These are phyloP conservation scores for Eucera pruinosa DNA, from an alignment of 2,888 invertebrate species.

Conservation along the genomic window DNA sequence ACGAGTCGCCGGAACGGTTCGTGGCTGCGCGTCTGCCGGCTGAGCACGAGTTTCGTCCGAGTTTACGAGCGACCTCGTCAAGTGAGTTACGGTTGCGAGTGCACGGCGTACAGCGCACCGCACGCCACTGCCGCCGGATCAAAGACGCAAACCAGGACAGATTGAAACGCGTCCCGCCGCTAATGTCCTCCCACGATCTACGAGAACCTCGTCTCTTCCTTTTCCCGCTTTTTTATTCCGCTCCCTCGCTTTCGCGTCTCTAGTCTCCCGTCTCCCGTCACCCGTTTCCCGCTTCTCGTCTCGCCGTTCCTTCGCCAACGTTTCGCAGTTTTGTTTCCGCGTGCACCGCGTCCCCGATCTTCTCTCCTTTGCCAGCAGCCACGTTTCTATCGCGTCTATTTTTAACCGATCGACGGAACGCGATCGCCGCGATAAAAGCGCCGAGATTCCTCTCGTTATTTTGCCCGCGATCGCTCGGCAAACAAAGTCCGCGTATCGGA, in stretches of 20 bases:
- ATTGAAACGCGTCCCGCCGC: conserved; percentile 63
- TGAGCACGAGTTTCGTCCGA: conserved; percentile 35
- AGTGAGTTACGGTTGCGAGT: conserved; percentile 77
- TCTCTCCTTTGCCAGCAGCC: background rate
- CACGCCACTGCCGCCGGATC: conserved; percentile 68
- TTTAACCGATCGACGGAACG: background rate
- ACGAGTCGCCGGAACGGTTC: conserved; percentile 63
- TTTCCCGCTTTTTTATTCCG: too few relatives aligned
- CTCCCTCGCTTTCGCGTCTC: background rate
- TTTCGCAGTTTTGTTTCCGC: too few relatives aligned
- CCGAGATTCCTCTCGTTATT: too few relatives aligned
- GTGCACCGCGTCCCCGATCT: background rate
- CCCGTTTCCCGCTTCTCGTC: too few relatives aligned
- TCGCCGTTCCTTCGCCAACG: too few relatives aligned
- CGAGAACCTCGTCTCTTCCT: conserved; percentile 14
- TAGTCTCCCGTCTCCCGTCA: too few relatives aligned
- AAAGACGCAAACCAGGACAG: conserved; percentile 72
- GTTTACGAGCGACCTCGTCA: conserved; percentile 66
- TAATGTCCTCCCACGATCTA: conserved; percentile 52
- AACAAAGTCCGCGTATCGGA: conserved; percentile 1
- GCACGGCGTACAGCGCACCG: too few relatives aligned
- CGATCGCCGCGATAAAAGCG: too few relatives aligned
- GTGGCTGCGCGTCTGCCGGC: conserved; percentile 30
- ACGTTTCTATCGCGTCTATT: background rate
- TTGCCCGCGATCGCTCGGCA: background rate